Conservation (phyloP, 2,113 vertebrate species). For the Megaceryle maxima region DNA sequence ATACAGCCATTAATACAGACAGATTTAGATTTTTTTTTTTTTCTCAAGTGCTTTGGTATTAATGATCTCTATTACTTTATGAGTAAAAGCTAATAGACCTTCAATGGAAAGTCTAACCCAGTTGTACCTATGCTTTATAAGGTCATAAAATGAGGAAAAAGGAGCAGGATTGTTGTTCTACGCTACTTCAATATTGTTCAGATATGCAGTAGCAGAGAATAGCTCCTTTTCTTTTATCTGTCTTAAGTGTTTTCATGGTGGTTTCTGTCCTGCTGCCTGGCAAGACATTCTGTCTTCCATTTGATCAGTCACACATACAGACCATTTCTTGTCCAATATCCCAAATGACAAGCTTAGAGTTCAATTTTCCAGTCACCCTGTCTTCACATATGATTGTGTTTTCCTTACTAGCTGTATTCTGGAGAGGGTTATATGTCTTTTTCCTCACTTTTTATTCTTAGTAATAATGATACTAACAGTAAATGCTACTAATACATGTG, state of each 20-base stretch:
- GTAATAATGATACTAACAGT: not conserved
- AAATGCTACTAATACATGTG: not conserved
- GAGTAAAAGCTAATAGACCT: not conserved
- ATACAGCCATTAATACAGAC: not conserved
- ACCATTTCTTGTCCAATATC: not conserved
- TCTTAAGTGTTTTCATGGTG: not conserved
- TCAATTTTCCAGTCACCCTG: not conserved
- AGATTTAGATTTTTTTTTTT: not conserved
- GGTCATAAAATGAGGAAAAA: not conserved
- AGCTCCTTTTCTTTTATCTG: not conserved
- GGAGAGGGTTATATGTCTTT: not conserved
- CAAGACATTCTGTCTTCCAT: not conserved
- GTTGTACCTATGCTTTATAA: not conserved
- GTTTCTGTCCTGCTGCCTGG: not conserved
- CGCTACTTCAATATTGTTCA: accelerated
- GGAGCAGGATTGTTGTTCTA: not conserved
- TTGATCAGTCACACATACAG: not conserved
- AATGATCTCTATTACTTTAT: not conserved
- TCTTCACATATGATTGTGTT: not conserved
- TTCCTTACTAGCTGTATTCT: not conserved
- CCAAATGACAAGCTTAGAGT: not conserved
- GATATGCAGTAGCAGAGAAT: not conserved
- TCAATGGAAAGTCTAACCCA: not conserved
- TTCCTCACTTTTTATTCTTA: not conserved
- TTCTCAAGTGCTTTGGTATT: not conserved